Percentiles rank a stretch among this genome's conserved stretches.
These are phyloP conservation scores for Triplophysa tibetana DNA, from an alignment of 2,113 vertebrate species.

Conservation along the genomic window DNA sequence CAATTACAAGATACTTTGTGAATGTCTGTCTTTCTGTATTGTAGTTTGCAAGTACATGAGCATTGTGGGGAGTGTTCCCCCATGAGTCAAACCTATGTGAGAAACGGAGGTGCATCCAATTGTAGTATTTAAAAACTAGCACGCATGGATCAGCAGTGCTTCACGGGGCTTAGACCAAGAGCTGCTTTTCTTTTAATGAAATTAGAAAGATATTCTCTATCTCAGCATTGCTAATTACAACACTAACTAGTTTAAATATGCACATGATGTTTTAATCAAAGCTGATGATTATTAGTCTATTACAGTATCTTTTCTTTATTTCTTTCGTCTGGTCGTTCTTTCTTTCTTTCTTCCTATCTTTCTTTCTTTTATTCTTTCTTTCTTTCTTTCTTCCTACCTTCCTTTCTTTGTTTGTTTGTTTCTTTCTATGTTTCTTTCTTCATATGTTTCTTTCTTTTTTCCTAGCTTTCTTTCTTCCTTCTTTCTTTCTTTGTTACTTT, in stretches of 20 bases:
- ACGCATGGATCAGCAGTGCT: conserved; percentile 59
- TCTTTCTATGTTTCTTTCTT: conserved; percentile 36
- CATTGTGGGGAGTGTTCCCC: conserved; percentile 75
- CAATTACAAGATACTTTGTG: neutral
- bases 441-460: no score
- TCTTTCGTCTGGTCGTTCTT: conserved; percentile 28
- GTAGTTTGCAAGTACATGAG: conserved; percentile 93
- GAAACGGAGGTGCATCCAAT: conserved; percentile 88
- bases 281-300: neutral
- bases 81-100: conserved; percentile 82
- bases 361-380: neutral
- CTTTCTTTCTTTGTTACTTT: no score
- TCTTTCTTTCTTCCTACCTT: neutral
- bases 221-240: conserved; percentile 65
- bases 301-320: conserved; percentile 16
- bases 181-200: conserved; percentile 60
- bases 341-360: neutral
- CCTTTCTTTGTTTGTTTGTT: neutral
- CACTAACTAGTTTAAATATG: conserved; percentile 55
- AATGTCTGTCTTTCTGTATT: conserved; percentile 53
- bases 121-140: conserved; percentile 62
- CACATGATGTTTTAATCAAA: conserved; percentile 29
- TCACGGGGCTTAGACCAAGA: conserved; percentile 53
- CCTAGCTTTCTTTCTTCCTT: no score
- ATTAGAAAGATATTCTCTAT: conserved; percentile 60